A percentile compares a stretch with the other conserved stretches of the same genome.
Conservation (phyloP, 2,113 vertebrate species). For the Poeciliopsis retropinna region DNA sequence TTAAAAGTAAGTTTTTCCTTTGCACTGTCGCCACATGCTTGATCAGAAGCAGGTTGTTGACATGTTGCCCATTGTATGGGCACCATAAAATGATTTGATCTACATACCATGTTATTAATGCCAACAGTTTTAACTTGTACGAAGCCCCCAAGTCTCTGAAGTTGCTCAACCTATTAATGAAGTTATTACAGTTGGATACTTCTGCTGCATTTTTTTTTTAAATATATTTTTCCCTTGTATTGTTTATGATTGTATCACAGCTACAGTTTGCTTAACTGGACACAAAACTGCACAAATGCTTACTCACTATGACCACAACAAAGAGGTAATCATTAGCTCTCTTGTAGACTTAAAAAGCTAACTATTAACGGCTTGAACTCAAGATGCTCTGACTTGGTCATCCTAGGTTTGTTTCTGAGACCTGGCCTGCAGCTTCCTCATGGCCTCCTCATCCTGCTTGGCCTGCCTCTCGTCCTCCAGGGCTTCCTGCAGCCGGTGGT, state of each 20-base stretch:
- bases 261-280: neutral
- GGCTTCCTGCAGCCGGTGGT: conserved; percentile 89
- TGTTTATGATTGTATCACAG: neutral
- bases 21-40: neutral
- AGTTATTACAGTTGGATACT: no score
- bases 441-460: conserved; percentile 90
- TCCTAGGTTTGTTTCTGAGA: conserved; percentile 47
- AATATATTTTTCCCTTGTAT: neutral
- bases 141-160: no score
- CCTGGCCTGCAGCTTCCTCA: conserved; percentile 91
- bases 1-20: neutral
- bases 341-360: neutral
- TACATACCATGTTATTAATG: neutral
- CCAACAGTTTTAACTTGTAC: neutral
- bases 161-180: no score
- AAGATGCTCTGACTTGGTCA: neutral
- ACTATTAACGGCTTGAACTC: neutral
- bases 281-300: neutral
- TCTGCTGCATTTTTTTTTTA: no score
- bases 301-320: neutral
- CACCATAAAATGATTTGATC: neutral
- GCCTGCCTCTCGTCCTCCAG: conserved; percentile 93
- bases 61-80: neutral
- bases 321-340: neutral
- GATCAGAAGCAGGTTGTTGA: neutral